Percentiles rank a stretch among this genome's conserved stretches.
These are phyloP conservation scores for Hypomecis punctinalis DNA, from an alignment of 2,888 invertebrate genomes.

Conservation along the genomic window DNA sequence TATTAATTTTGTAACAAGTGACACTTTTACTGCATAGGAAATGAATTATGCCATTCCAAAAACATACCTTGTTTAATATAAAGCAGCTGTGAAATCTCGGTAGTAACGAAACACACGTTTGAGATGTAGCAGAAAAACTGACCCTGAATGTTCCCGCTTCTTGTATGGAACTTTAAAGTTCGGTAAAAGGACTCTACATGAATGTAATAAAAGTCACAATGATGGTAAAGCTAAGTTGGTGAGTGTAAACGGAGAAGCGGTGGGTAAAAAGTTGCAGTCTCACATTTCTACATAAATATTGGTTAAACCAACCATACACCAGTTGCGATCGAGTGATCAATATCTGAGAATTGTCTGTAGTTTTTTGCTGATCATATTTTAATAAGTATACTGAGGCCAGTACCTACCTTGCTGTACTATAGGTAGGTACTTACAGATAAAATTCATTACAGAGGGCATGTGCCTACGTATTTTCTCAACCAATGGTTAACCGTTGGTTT, in stretches of 20 bases:
- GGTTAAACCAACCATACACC: slow-evolving; percentile 56
- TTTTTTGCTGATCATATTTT: slow-evolving; percentile 2
- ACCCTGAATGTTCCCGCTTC: slow-evolving; percentile 42
- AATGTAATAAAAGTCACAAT: slow-evolving; percentile 39
- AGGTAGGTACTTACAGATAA: neutral
- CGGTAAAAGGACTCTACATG: slow-evolving; percentile 43
- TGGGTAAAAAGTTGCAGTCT: slow-evolving; percentile 65
- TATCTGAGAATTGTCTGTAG: slow-evolving; percentile 41
- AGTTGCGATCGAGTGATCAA: slow-evolving; percentile 51
- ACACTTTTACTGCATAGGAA: slow-evolving; percentile 63
- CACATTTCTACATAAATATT: slow-evolving; percentile 74
- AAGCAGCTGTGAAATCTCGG: slow-evolving; percentile 64
- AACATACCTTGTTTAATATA: slow-evolving; percentile 53
- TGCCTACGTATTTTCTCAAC: neutral
- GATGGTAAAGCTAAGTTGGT: slow-evolving; percentile 34
- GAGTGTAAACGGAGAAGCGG: slow-evolving; percentile 53
- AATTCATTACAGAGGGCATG: neutral
- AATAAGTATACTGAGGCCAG: neutral
- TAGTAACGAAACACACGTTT: slow-evolving; percentile 62
- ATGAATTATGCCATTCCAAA: slow-evolving; percentile 55
- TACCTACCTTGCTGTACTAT: too few species aligned
- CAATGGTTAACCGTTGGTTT: neutral
- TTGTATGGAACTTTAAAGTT: slow-evolving; percentile 30
- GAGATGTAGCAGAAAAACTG: slow-evolving; percentile 59
- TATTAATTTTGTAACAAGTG: slow-evolving; percentile 58